Evolutionary conservation across 2,888 invertebrate genomes (phyloP).

Genomic region (Machimus atricapillus): DNA sequence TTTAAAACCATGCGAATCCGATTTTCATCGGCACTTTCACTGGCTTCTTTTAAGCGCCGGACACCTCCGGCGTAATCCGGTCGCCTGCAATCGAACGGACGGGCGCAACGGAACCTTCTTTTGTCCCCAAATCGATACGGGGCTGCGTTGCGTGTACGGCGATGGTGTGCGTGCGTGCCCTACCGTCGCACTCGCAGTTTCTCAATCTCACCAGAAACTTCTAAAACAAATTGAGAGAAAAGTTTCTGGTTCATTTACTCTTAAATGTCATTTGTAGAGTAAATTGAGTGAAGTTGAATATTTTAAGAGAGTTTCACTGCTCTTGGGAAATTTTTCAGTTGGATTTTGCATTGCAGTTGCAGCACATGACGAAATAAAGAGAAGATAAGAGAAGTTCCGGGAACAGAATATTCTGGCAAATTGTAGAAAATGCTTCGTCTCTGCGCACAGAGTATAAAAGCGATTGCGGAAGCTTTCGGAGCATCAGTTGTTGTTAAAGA

Average conservation of each 20-base stretch:
- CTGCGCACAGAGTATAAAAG: not conserved
- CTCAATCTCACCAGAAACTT: not conserved
- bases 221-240: too few relatives aligned
- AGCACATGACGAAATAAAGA: not conserved
- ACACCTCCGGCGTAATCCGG: not conserved
- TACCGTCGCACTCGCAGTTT: not conserved
- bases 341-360: not conserved
- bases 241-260: too few relatives aligned
- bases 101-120: not conserved
- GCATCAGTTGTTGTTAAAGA: not conserved
- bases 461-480: not conserved
- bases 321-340: not conserved
- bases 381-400: not conserved
- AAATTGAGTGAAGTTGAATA: not conserved
- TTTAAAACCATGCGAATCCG: not conserved
- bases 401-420: not conserved
- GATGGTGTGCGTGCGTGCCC: not conserved
- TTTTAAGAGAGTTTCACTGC: not conserved
- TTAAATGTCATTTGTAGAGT: not conserved
- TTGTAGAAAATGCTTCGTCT: not conserved
- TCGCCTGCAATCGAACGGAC: not conserved
- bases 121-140: not conserved
- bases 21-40: not conserved
- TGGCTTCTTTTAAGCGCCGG: not conserved
- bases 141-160: not conserved